phyloP scores from a whole-genome alignment of 2,888 invertebrate genomes.

The Acronicta leporina region DNA sequence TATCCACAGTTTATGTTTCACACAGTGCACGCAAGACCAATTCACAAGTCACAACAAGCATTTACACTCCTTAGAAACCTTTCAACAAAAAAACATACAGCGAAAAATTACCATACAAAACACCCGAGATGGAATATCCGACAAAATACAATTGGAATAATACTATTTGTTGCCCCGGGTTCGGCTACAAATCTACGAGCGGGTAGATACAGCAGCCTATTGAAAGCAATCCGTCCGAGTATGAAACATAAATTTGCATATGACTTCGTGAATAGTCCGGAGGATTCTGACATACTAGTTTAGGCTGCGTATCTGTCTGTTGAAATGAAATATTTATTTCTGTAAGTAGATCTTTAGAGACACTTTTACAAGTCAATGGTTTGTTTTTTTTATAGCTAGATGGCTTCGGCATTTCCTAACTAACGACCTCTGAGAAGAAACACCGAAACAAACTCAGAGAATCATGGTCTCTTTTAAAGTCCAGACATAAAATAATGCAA shows the following conservation, averaged over 20 bases:
- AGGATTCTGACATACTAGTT: constrained; percentile 32
- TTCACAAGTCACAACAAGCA: not conserved
- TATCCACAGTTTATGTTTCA: too few species aligned
- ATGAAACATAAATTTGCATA: constrained; percentile 55
- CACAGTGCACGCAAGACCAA: too few species aligned
- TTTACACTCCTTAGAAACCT: not conserved
- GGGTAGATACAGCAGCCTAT: constrained; percentile 25
- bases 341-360: too few species aligned
- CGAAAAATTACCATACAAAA: constrained; percentile 9
- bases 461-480: too few species aligned
- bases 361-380: too few species aligned
- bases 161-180: constrained; percentile 22
- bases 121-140: constrained; percentile 11
- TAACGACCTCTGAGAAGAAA: too few species aligned
- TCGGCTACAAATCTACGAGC: constrained; percentile 30
- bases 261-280: constrained; percentile 38
- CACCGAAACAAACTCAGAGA: too few species aligned
- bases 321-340: constrained; percentile 2
- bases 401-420: too few species aligned
- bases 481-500: too few species aligned
- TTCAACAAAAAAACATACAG: constrained; percentile 4
- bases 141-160: constrained; percentile 41
- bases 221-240: constrained; percentile 49
- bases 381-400: too few species aligned
- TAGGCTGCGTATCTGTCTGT: not conserved